Evolutionary conservation across 1,140 invertebrate species (phyloP).

Genomic region (Aphelinus certus): DNA sequence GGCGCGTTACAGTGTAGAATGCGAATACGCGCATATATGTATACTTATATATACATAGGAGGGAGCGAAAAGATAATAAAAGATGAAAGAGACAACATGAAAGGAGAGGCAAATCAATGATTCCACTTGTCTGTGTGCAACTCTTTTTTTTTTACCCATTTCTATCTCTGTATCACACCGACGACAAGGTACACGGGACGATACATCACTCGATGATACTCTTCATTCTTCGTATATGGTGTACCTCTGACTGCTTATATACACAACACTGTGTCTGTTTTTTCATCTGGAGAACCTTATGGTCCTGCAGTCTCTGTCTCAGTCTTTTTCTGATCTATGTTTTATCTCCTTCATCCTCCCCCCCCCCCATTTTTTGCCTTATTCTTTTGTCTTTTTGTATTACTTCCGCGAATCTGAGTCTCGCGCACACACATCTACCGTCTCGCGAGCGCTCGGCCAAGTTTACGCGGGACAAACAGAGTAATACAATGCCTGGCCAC

Average conservation of each 20-base stretch:
- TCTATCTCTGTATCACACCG: neutral
- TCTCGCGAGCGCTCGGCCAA: neutral
- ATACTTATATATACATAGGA: neutral
- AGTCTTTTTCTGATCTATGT: neutral
- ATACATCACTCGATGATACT: constrained; percentile 17
- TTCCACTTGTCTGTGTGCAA: constrained; percentile 4
- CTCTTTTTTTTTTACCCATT: neutral
- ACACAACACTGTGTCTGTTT: neutral
- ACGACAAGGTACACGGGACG: constrained; percentile 16
- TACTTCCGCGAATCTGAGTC: neutral
- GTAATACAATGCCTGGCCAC: neutral
- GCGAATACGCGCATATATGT: too few relatives aligned
- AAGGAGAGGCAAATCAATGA: constrained; percentile 16
- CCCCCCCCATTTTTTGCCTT: neutral
- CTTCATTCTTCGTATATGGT: constrained; percentile 2
- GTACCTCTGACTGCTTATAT: neutral
- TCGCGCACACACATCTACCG: neutral
- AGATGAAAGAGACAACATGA: neutral
- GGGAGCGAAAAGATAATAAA: neutral
- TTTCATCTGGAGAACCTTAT: constrained; percentile 1
- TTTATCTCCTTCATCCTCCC: neutral
- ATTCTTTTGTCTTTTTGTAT: constrained; percentile 5
- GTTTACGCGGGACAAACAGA: constrained; percentile 20
- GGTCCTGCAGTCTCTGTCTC: neutral
- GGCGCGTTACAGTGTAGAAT: too few relatives aligned